Evolutionary conservation across 2,888 invertebrate genomes (phyloP), one percentile per base, ranked within the genome.

Genomic region (Zygogramma bicolorata): DNA sequence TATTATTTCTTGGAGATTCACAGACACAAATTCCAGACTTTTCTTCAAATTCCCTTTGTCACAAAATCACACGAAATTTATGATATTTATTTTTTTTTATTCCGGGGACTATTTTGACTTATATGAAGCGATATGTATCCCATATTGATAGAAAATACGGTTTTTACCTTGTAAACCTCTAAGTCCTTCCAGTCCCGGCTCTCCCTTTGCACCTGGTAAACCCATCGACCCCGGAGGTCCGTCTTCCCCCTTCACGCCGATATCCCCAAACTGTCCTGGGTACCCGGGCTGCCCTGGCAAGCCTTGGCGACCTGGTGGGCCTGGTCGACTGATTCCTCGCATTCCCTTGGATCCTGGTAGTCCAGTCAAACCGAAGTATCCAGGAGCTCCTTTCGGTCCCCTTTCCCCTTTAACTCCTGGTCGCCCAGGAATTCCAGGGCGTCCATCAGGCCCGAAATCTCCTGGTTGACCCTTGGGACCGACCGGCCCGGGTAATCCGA

Each of bases 381-480:
- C 86, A n/a, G 86, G 86, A 3, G 86, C 85, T 13, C 87, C 87
- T 77, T 86, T 86, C 1, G 76, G 65, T 7, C 87, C 87, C 68
- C 34, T 71, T 53, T 66, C 73, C 22, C 87, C 87, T 78, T 86
- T 86, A 10, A 80, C 59, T 40, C 87, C 87, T 15, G 82, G 78
- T 15, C 77, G 69, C 3, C 87, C 87, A 13, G 83, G 79, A 68
- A 84, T 75, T 7, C 86, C 85, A 13, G 84, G 73, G 62, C 80
- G 80, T 65, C 89, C 89, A 66, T 84, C 80, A 69, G 85, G 85
- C 8, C 88, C 88, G 68, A 83, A 83, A 76, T 84, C 81, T 5
- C 88, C 88, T 2, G 81, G 80, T 75, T 87, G 84, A 15, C 88
- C 88, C 79, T 87, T 87, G 5, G 74, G 83, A 13, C 88, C 88